Evolutionary conservation across 1,140 invertebrate genomes (phyloP).

Genomic region (Hycleus cichorii): DNA sequence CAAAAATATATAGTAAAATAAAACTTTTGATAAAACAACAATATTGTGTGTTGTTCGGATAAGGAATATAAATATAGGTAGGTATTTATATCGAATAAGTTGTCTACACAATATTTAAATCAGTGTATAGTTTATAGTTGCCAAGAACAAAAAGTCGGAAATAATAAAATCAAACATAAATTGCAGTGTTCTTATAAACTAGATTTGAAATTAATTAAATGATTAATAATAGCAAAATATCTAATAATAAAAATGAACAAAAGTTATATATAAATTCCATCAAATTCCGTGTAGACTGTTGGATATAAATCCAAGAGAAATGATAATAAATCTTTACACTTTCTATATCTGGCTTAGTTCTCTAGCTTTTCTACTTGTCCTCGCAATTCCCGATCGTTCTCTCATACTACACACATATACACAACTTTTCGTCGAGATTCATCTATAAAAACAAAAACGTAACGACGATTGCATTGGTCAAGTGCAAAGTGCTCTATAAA

Average conservation of each 20-base stretch:
- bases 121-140: too few species aligned
- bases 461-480: background rate
- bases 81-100: too few species aligned
- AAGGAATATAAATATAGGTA: too few species aligned
- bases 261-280: slow-evolving; percentile 28
- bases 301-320: slow-evolving; percentile 36
- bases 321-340: slow-evolving; percentile 38
- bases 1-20: too few species aligned
- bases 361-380: slow-evolving; percentile 21
- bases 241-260: too few species aligned
- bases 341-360: slow-evolving; percentile 29
- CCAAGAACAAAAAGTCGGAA: too few species aligned
- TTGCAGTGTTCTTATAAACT: background rate
- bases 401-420: background rate
- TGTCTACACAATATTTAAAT: too few species aligned
- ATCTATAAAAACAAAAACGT: background rate
- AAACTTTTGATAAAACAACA: too few species aligned
- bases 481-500: too few species aligned
- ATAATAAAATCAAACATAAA: too few species aligned
- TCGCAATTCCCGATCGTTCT: background rate
- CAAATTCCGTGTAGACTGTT: slow-evolving; percentile 27
- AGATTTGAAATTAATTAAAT: background rate
- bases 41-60: too few species aligned
- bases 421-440: background rate
- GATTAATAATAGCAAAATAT: too few species aligned